phyloP scores from a whole-genome alignment of 2,888 invertebrate species.

The Tachystola acroxantha region DNA sequence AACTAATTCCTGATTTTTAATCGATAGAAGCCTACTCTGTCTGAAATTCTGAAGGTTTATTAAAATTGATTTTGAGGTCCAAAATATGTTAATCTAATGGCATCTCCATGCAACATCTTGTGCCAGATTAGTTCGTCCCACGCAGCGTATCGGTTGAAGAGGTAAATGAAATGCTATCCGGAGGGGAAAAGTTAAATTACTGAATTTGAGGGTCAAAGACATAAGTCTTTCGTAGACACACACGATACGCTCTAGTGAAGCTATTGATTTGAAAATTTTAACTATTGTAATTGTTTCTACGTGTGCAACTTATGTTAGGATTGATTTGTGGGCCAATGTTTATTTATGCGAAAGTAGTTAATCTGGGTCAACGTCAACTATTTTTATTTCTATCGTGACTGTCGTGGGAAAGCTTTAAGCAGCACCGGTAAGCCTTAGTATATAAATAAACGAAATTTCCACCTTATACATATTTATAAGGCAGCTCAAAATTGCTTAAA shows the following conservation, averaged over 20 bases:
- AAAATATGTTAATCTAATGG: constrained; percentile 5
- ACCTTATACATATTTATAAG: constrained; percentile 17
- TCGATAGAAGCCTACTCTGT: no score
- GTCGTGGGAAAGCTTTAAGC: neutral
- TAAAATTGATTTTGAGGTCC: no score
- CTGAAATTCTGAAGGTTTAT: no score
- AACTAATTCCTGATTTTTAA: no score
- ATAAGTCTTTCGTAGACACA: constrained; percentile 35
- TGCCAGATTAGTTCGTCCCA: constrained; percentile 76
- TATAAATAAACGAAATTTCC: constrained; percentile 7
- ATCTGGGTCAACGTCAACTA: neutral
- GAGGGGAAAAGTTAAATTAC: constrained; percentile 79
- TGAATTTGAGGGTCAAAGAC: constrained; percentile 77
- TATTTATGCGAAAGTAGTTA: no score
- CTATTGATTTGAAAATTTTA: constrained; percentile 8
- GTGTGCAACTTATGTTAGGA: no score
- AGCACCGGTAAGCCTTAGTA: neutral
- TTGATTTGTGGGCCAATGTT: no score
- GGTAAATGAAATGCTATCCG: constrained; percentile 78
- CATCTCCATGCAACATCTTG: constrained; percentile 43
- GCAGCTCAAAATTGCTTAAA: constrained; percentile 26
- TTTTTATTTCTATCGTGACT: constrained; percentile 1
- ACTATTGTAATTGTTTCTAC: neutral
- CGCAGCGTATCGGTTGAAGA: constrained; percentile 78
- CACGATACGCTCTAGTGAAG: constrained; percentile 4